Percentiles rank a stretch among this genome's conserved stretches.
Conservation (phyloP, 2,888 invertebrate species). For the Hypsopygia costalis region DNA sequence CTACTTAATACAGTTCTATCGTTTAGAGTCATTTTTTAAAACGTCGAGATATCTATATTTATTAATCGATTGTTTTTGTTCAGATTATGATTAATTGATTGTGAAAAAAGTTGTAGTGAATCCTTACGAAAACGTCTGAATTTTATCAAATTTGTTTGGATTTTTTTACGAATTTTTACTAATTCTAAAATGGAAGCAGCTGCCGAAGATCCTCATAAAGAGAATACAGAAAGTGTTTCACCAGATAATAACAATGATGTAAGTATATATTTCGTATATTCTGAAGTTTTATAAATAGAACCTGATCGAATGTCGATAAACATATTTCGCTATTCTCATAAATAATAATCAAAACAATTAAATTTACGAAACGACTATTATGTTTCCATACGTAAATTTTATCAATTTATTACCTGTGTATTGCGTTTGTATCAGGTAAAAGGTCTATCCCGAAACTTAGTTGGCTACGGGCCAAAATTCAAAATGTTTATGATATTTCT, state of each 20-base stretch:
- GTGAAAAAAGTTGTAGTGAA: too few species aligned
- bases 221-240: slow-evolving; percentile 39
- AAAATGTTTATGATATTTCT: slow-evolving; percentile 73
- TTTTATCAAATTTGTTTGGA: slow-evolving; percentile 43
- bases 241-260: slow-evolving; percentile 42
- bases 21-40: too few species aligned
- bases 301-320: slow-evolving; percentile 58
- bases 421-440: slow-evolving; percentile 24
- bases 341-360: neutral
- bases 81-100: too few species aligned
- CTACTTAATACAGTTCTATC: too few species aligned
- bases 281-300: slow-evolving; percentile 62
- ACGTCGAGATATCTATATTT: too few species aligned
- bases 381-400: slow-evolving; percentile 1
- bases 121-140: too few species aligned
- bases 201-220: slow-evolving; percentile 49
- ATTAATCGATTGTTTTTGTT: too few species aligned
- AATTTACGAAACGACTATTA: neutral
- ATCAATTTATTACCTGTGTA: slow-evolving; percentile 1
- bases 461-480: slow-evolving; percentile 58
- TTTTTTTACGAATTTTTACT: slow-evolving; percentile 25
- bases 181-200: slow-evolving; percentile 55
- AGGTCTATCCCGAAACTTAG: slow-evolving; percentile 56
- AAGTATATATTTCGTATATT: slow-evolving; percentile 32
- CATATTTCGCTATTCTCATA: slow-evolving; percentile 15